phyloP scores from a whole-genome alignment of 2,888 invertebrate species.

The Spialia ferax region DNA sequence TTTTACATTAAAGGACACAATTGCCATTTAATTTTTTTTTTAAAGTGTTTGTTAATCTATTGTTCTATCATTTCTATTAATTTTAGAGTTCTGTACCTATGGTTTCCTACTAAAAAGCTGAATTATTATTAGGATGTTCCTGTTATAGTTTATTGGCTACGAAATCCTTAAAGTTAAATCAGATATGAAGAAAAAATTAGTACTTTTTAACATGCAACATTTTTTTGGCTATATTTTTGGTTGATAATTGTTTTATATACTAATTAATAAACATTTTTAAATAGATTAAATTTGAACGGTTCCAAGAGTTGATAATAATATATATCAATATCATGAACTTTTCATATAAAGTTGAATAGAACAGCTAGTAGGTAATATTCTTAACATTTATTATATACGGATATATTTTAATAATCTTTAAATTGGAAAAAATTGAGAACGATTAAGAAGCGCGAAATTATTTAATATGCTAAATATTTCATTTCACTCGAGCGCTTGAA shows the following conservation, averaged over 20 bases:
- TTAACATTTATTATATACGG: background rate
- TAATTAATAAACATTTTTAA: background rate
- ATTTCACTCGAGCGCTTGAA: slow-evolving; percentile 5
- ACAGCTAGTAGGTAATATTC: no score
- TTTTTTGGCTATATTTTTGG: no score
- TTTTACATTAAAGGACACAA: background rate
- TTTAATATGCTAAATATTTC: slow-evolving; percentile 12
- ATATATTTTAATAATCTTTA: background rate
- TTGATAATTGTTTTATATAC: background rate
- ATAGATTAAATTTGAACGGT: background rate
- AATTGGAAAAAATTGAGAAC: background rate
- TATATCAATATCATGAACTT: background rate
- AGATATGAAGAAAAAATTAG: background rate
- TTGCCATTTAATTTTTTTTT: background rate
- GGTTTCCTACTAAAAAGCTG: background rate
- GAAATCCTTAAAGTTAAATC: background rate
- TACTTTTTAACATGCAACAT: background rate
- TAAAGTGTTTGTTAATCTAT: background rate
- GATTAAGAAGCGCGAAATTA: slow-evolving; percentile 7
- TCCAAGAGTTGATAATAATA: background rate
- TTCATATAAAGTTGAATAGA: no score
- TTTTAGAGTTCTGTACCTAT: background rate
- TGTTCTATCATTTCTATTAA: background rate
- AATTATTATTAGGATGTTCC: background rate
- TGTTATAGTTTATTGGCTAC: background rate